These are phyloP conservation scores for Xestia rhomboidea DNA, from an alignment of 2,888 invertebrate genomes.

Conservation along the genomic window DNA sequence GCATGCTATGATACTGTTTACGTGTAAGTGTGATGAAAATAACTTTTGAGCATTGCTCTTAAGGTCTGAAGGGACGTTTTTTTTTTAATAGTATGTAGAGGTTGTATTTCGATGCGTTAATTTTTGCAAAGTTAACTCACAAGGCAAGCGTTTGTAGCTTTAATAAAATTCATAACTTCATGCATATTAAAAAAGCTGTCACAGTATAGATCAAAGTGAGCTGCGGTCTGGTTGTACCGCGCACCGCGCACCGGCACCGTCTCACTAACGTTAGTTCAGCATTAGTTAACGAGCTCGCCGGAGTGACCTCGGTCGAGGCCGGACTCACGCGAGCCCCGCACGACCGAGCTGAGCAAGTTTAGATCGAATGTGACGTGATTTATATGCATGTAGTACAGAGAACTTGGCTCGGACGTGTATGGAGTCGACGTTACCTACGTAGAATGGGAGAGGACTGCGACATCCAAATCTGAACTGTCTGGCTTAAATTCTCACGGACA, in stretches of 20 bases:
- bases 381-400: slow-evolving; percentile 26
- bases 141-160: not conserved
- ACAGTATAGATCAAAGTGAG: slow-evolving; percentile 1
- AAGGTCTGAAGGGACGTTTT: not conserved
- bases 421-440: not conserved
- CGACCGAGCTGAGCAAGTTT: slow-evolving; percentile 12
- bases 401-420: not conserved
- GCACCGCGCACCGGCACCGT: not conserved
- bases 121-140: not conserved
- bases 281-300: slow-evolving; percentile 13
- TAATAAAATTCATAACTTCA: not conserved
- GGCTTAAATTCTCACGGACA: not conserved
- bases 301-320: not conserved
- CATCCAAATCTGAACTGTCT: not conserved
- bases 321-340: not conserved
- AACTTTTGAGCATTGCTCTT: not conserved
- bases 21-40: no score
- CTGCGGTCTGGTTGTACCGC: not conserved
- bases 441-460: not conserved
- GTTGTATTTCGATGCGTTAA: not conserved
- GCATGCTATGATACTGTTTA: no score
- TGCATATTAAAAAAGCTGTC: slow-evolving; percentile 9
- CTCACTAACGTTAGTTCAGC: not conserved
- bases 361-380: slow-evolving; percentile 32
- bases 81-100: not conserved